These are phyloP conservation scores for Acanthiza pusilla DNA, from an alignment of 2,797 vertebrate species.

Conservation along the genomic window DNA sequence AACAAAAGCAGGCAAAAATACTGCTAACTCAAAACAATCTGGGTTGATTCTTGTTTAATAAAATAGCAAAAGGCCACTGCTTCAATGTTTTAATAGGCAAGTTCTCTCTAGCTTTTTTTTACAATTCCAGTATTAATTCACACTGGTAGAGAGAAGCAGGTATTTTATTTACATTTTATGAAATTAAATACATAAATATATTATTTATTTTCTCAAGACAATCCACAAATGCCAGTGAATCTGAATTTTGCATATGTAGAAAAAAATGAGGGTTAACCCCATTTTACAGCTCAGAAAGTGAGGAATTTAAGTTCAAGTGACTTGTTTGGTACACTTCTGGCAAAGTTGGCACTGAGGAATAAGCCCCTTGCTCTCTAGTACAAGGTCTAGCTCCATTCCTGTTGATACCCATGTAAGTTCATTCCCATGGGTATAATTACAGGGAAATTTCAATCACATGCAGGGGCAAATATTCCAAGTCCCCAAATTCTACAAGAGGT, in stretches of 20 bases:
- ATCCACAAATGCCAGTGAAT: neutral
- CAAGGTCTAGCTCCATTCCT: neutral
- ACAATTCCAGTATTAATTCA: neutral
- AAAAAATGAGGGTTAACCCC: neutral
- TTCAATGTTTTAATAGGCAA: neutral
- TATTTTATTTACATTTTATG: neutral
- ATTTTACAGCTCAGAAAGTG: neutral
- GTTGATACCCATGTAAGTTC: neutral
- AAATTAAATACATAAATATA: neutral
- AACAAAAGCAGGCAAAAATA: slow-evolving; percentile 32
- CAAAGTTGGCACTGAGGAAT: neutral
- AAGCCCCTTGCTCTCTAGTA: neutral
- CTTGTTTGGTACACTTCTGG: neutral
- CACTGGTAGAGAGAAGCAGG: neutral
- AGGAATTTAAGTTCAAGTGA: neutral
- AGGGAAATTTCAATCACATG: neutral
- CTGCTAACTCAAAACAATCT: slow-evolving; percentile 18
- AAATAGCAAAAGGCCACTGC: neutral
- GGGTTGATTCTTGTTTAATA: neutral
- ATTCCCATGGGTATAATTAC: neutral
- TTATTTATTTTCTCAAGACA: neutral
- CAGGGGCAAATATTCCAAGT: neutral
- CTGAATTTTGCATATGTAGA: neutral
- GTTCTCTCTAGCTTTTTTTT: neutral
- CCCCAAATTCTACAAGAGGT: neutral